Base-by-base conservation (phyloP, 2,888 invertebrate genomes). In the Nemotelus nigrinus region DNA sequence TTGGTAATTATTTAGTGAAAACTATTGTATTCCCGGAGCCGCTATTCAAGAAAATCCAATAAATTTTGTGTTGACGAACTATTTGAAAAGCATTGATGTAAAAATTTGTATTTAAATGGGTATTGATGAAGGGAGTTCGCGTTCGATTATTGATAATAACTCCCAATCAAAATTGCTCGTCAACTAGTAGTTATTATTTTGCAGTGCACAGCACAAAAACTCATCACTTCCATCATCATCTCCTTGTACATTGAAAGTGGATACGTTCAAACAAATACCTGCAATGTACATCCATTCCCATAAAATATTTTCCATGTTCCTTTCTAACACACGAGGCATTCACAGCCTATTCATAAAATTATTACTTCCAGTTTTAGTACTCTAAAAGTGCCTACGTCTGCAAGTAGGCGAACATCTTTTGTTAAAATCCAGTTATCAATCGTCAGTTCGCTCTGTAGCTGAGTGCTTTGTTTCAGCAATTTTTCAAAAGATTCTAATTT, bases 401-500 rank as follows among this genome's bases (percentile, higher is more conserved):
- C 53, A 10, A 53, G 6, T 7, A 6, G 10, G 7, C 53, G 6
- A 53, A 53, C 6, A 53, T 53, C 10, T 6, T 10, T 53, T 53
- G 53, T 6, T 65, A 63, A 39, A 63, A 55, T 10, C 70, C 55
- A 70, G 70, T 55, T 70, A 70, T 70, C 70, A 70, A 43, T 47
- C 5, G 70, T 60, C 55, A 43, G 53, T 55, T 55, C 25, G 25
- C 25, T 25, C 25, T 25, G 25, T 25, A 70, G 70, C 55, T 43
- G 63, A 63, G 43, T 63, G 53, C 70, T 55, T 70, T 70, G 70
- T 70, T 70, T 70, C 55, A 3, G 55, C 70, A 45, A 70, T 70
- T 70, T 70, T 70, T 70, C 70, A 70, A 70, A 55, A 50, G 70
- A 2, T 53, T 70, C 55, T 44, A 53, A 70, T 70, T 70, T 70